These are phyloP conservation scores for Epiblema foenella DNA, from an alignment of 2,888 invertebrate genomes.

Conservation along the genomic window DNA sequence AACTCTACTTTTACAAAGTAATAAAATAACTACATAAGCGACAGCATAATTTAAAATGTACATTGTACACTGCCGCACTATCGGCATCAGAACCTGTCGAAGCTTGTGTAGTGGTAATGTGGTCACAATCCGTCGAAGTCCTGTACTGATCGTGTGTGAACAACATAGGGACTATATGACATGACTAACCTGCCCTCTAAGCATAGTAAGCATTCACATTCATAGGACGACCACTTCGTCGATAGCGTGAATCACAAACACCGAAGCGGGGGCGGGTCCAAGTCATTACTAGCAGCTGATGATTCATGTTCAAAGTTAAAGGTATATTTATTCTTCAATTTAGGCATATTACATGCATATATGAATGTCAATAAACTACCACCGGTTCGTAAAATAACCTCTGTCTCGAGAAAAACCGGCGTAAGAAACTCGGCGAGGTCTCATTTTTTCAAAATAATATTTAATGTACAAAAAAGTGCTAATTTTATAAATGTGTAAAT, in stretches of 20 bases:
- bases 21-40: not conserved
- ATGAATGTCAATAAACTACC: no score
- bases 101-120: conserved; percentile 46
- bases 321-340: no score
- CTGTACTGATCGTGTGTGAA: conserved; percentile 72
- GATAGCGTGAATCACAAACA: conserved; percentile 62
- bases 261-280: conserved; percentile 36
- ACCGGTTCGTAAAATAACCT: no score
- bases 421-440: no score
- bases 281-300: conserved; percentile 8
- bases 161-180: conserved; percentile 66
- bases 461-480: no score
- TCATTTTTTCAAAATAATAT: no score
- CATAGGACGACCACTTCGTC: conserved; percentile 62
- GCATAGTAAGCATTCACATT: conserved; percentile 77
- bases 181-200: conserved; percentile 75
- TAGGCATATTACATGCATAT: no score
- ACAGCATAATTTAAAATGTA: not conserved
- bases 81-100: conserved; percentile 41
- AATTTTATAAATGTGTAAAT: no score
- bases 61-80: not conserved
- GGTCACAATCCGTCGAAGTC: conserved; percentile 61
- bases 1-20: not conserved
- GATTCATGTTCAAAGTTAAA: conserved; percentile 6
- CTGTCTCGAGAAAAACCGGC: no score